Evolutionary conservation across 2,888 invertebrate genomes (phyloP), one percentile per base, ranked within the genome.

Genomic region (Sipha maydis): DNA sequence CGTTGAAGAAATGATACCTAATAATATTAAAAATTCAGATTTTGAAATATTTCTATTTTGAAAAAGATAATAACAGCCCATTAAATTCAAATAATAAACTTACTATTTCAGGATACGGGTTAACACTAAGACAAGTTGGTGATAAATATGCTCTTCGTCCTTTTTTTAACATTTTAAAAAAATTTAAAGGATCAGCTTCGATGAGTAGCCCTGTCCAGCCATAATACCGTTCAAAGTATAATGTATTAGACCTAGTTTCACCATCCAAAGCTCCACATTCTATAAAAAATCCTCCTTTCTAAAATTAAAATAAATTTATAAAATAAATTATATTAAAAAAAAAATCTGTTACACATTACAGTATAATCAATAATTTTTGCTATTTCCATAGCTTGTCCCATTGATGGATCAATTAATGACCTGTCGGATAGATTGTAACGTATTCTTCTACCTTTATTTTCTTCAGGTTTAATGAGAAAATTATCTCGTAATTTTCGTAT

Each of bases 211-310:
- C 93, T 1, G 91, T 92, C 93, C 93, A 93, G 71, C 92, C 92
- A 14, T 92, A 91, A 73, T 91, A 91, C 82, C 92, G 91, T 90
- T 94, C 93, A 83, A 94, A 91, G 89, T 92, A 92, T 25, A 93
- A 91, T 1, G 93, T 93, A 90, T 94, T 94, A 56, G 93, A 93
- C 41, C 93, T 91, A 3, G 92, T 93, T 90, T 93, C 93, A 0
- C 94, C 94, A 90, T 93, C 93, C 89, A 93, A 91, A 7, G 93
- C 93, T 7, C 94, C 94, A 89, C 93, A 93, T 90, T 94, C 94
- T 61, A 94, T 91, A 90, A 93, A 94, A 90, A 93, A 93, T 21
- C 93, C 93, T 90, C 92, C 91, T 90, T 88, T 91, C 92, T 93
- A 90, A 34, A 90, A 90, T 89, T 71, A 79, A 85, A 89, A 83